A percentile compares a stretch with the other conserved stretches of the same genome.
Evolutionary conservation across 2,797 vertebrate species (phyloP).

Genomic region (Numenius phaeopus): DNA sequence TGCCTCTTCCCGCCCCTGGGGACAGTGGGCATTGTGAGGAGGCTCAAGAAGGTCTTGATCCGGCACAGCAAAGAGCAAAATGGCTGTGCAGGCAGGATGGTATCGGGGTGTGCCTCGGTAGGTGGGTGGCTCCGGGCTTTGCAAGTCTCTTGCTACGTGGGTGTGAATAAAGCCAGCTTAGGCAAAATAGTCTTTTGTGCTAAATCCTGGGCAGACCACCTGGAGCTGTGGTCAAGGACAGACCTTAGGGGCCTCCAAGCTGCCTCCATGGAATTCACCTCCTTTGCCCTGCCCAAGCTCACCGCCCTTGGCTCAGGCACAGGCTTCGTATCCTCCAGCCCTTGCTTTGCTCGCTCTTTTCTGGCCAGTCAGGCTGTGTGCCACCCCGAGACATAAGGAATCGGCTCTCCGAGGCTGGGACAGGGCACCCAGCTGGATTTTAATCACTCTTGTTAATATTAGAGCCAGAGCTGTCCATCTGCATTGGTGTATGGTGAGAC

Average conservation of each 20-base stretch:
- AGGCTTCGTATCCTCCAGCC: not conserved
- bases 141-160: not conserved
- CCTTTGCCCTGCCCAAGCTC: not conserved
- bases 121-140: not conserved
- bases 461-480: not conserved
- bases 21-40: rapidly evolving
- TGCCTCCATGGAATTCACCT: not conserved
- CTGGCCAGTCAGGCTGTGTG: not conserved
- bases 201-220: slow-evolving; percentile 9
- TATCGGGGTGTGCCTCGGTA: rapidly evolving
- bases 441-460: not conserved
- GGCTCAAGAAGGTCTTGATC: not conserved
- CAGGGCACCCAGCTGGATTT: not conserved
- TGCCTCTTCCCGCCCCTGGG: not conserved
- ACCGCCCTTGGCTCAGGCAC: not conserved
- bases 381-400: not conserved
- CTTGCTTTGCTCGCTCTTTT: not conserved
- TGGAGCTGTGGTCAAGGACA: not conserved
- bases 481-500: not conserved
- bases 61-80: not conserved
- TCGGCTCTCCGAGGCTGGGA: not conserved
- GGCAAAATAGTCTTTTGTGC: not conserved
- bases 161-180: slow-evolving; percentile 48
- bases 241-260: not conserved
- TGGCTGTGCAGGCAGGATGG: not conserved